These are phyloP conservation scores for Neolamprologus toae DNA, from an alignment of 2,113 vertebrate genomes.

Conservation along the genomic window DNA sequence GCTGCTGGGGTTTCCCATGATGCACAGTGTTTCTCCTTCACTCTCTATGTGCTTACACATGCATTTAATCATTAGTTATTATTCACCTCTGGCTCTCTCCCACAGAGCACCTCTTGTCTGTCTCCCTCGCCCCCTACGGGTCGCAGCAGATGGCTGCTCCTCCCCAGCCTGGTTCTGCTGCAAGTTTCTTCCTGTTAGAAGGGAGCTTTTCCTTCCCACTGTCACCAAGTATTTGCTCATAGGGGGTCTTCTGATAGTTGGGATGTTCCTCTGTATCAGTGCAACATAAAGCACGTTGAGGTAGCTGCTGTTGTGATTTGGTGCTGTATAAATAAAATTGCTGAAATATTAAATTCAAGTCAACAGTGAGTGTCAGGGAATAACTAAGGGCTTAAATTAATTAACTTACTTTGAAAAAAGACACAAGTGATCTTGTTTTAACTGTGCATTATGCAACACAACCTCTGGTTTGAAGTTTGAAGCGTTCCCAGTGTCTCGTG, in stretches of 20 bases:
- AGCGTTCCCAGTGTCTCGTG: neutral
- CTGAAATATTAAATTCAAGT: neutral
- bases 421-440: neutral
- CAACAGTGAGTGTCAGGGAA: neutral
- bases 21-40: neutral
- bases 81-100: neutral
- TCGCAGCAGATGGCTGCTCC: neutral
- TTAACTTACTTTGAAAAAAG: neutral
- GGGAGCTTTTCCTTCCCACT: neutral
- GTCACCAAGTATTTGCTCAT: neutral
- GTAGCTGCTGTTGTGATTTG: neutral
- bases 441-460: neutral
- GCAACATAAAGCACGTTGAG: neutral
- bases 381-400: neutral
- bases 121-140: neutral
- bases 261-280: accelerated
- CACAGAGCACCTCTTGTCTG: accelerated
- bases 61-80: neutral
- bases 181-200: neutral
- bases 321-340: neutral
- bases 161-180: neutral
- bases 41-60: neutral
- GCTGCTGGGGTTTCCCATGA: neutral
- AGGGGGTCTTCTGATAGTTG: neutral
- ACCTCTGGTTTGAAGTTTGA: neutral